These are phyloP conservation scores for Marisa cornuarietis DNA, from an alignment of 1,140 invertebrate species.

Conservation along the genomic window DNA sequence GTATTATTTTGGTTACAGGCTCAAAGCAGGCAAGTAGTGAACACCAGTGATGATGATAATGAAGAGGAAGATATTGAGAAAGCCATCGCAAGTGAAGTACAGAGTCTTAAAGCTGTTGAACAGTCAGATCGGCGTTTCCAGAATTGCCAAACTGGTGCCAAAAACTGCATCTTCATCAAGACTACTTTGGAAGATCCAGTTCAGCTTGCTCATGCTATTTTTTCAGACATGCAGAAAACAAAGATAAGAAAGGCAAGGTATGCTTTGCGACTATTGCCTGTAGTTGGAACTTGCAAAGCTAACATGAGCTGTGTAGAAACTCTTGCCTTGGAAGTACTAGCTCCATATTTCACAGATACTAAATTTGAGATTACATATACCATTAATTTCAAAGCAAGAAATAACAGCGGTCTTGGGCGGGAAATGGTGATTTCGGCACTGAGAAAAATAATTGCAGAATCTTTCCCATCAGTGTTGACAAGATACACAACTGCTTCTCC, in stretches of 20 bases:
- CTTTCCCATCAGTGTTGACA: slow-evolving; percentile 47
- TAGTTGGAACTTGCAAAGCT: slow-evolving; percentile 83
- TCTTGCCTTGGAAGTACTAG: slow-evolving; percentile 75
- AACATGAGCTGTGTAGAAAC: slow-evolving; percentile 77
- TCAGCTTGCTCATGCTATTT: slow-evolving; percentile 75
- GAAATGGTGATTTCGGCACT: slow-evolving; percentile 66
- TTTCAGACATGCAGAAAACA: slow-evolving; percentile 78
- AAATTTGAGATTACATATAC: slow-evolving; percentile 72
- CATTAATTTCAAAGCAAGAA: slow-evolving; percentile 82
- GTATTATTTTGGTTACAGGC: slow-evolving; percentile 3
- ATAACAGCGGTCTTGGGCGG: slow-evolving; percentile 76
- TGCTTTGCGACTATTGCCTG: slow-evolving; percentile 81
- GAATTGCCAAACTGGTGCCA: slow-evolving; percentile 79
- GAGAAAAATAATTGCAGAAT: slow-evolving; percentile 41
- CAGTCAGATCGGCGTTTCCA: slow-evolving; percentile 61
- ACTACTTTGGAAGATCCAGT: slow-evolving; percentile 79
- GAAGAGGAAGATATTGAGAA: slow-evolving; percentile 53
- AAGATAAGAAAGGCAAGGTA: slow-evolving; percentile 86
- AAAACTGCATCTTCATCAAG: slow-evolving; percentile 85
- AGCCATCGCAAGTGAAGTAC: slow-evolving; percentile 59
- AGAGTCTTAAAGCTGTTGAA: slow-evolving; percentile 67
- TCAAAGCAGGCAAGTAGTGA: slow-evolving; percentile 10
- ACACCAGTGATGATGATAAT: slow-evolving; percentile 28
- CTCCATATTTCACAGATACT: slow-evolving; percentile 76
- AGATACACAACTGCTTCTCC: slow-evolving; percentile 49